A percentile compares a stretch with the other conserved stretches of the same genome.
phyloP scores from a whole-genome alignment of 2,888 invertebrate genomes.

The Antitype chi region DNA sequence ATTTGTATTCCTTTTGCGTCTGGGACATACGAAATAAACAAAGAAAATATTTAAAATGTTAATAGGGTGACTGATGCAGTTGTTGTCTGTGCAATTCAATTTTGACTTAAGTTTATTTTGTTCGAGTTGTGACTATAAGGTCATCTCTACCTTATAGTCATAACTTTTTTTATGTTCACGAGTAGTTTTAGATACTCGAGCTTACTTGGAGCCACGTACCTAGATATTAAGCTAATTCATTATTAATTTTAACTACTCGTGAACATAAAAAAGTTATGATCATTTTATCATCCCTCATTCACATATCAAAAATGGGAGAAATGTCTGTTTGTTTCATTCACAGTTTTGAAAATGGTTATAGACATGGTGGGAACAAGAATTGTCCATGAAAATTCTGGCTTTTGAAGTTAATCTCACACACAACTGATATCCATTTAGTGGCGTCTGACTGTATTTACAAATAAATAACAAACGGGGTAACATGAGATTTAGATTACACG shows the following conservation, averaged over 20 bases:
- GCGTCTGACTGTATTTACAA: neutral
- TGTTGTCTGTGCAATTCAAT: slow-evolving; percentile 3
- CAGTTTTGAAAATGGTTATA: neutral
- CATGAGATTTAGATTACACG: no score
- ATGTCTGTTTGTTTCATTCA: neutral
- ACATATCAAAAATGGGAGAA: neutral
- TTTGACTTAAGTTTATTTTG: neutral
- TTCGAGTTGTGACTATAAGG: neutral
- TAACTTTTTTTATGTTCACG: no score
- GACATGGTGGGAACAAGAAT: neutral
- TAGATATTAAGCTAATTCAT: no score
- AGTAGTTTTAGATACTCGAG: no score
- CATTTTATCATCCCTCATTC: neutral
- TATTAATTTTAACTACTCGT: no score
- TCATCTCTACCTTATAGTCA: no score
- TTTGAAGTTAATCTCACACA: neutral
- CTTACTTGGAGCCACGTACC: no score
- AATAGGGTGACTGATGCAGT: slow-evolving; percentile 19
- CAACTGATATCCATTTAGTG: neutral
- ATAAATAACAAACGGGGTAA: no score
- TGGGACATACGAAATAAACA: slow-evolving; percentile 41
- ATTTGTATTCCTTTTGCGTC: slow-evolving; percentile 53
- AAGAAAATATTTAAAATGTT: slow-evolving; percentile 47
- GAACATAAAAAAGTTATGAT: neutral
- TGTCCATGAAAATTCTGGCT: neutral